These are phyloP conservation scores for Tanypteryx hageni DNA, from an alignment of 2,888 invertebrate genomes.

Conservation along the genomic window DNA sequence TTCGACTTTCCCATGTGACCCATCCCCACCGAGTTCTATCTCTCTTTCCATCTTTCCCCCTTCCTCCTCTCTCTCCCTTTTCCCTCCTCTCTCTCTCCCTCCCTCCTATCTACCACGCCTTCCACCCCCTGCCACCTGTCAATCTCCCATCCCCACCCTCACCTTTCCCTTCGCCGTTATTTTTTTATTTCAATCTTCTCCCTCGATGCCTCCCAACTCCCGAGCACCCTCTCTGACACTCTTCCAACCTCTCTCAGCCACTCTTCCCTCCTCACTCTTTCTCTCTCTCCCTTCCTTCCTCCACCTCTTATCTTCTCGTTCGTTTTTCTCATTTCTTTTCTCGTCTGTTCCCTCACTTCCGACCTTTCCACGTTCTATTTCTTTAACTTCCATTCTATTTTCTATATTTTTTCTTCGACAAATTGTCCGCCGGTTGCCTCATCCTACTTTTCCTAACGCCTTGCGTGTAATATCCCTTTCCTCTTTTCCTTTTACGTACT, in stretches of 20 bases:
- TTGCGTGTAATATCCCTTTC: no score
- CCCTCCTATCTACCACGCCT: constrained; percentile 37
- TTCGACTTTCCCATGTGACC: neutral
- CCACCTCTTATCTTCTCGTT: neutral
- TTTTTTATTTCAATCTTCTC: constrained; percentile 49
- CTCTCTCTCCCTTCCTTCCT: neutral
- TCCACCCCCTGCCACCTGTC: constrained; percentile 22
- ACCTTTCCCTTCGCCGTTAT: constrained; percentile 42
- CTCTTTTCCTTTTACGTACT: no score
- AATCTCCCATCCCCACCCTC: constrained; percentile 48
- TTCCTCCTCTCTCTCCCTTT: neutral
- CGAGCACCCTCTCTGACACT: constrained; percentile 9
- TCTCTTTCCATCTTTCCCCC: constrained; percentile 31
- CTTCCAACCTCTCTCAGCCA: constrained; percentile 58
- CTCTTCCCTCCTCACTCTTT: constrained; percentile 43
- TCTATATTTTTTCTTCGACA: no score
- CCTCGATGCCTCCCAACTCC: constrained; percentile 10
- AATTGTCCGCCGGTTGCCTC: no score
- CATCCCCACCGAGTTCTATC: constrained; percentile 33
- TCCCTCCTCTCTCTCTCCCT: neutral
- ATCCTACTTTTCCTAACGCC: no score
- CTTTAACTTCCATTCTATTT: no score
- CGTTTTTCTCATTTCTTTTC: neutral
- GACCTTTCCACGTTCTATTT: no score
- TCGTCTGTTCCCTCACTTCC: neutral